A percentile compares a stretch with the other conserved stretches of the same genome.
Conservation (phyloP, 1,140 invertebrate species). For the Anastrepha ludens region DNA sequence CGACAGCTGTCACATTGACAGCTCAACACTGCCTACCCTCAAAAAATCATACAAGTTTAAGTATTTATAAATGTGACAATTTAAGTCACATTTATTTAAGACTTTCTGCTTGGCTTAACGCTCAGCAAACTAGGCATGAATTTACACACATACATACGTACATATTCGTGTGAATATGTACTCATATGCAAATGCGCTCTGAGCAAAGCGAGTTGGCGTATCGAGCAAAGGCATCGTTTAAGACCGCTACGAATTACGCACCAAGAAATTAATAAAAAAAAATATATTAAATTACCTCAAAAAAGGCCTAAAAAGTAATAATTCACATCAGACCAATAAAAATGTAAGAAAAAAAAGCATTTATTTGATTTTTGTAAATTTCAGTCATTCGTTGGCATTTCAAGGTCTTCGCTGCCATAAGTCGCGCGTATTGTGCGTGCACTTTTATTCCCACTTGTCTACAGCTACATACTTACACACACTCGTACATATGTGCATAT, state of each 20-base stretch:
- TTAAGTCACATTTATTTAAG: too few species aligned
- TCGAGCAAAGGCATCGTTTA: background rate
- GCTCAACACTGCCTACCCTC: background rate
- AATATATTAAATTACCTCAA: slow-evolving; percentile 1
- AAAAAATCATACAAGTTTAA: background rate
- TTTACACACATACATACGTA: too few species aligned
- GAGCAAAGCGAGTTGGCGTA: background rate
- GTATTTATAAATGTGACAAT: too few species aligned
- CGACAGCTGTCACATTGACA: slow-evolving; percentile 28
- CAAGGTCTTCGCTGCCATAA: background rate
- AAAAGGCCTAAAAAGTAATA: background rate
- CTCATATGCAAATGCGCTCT: background rate
- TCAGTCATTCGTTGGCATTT: background rate
- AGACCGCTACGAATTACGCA: background rate
- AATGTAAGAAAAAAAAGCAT: background rate
- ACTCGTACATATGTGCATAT: background rate
- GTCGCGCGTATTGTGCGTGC: background rate
- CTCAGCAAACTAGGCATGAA: too few species aligned
- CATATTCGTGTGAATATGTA: too few species aligned
- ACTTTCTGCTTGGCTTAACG: too few species aligned
- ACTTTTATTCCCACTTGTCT: slow-evolving; percentile 7
- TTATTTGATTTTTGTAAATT: background rate
- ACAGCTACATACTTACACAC: background rate
- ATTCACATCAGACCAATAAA: background rate
- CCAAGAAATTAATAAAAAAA: background rate